Conservation (phyloP, 1,140 invertebrate genomes). For the Caenorhabditis brenneri region DNA sequence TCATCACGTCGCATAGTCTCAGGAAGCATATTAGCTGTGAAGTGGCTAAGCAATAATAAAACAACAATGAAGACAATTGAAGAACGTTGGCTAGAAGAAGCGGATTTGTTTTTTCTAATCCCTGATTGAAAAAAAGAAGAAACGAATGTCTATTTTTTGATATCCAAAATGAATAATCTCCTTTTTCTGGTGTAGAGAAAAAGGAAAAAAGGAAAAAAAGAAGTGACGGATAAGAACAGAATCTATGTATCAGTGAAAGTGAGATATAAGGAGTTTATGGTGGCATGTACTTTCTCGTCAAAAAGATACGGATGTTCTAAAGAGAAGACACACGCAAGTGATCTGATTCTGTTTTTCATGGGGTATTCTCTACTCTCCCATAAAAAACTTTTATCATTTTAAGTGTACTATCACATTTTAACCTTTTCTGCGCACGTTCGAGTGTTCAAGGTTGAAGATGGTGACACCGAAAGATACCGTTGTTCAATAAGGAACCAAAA, state of each 20-base stretch:
- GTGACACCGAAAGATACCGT: background rate
- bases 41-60: too few relatives aligned
- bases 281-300: too few relatives aligned
- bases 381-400: background rate
- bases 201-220: background rate
- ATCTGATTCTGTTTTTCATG: too few relatives aligned
- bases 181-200: background rate
- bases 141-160: background rate
- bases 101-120: background rate
- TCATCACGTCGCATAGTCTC: background rate
- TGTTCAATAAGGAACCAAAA: background rate
- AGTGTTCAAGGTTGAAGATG: background rate
- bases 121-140: background rate
- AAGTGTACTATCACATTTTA: conserved; percentile 10
- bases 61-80: background rate
- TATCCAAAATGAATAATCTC: background rate
- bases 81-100: background rate
- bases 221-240: background rate
- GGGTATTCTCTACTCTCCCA: too few relatives aligned
- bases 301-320: too few relatives aligned
- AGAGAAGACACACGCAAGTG: too few relatives aligned
- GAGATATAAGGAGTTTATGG: too few relatives aligned
- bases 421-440: background rate
- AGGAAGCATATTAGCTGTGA: too few relatives aligned
- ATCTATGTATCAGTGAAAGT: background rate